These are phyloP conservation scores for Mesocricetus auratus DNA, from an alignment of 2,113 vertebrate species.

Conservation along the genomic window DNA sequence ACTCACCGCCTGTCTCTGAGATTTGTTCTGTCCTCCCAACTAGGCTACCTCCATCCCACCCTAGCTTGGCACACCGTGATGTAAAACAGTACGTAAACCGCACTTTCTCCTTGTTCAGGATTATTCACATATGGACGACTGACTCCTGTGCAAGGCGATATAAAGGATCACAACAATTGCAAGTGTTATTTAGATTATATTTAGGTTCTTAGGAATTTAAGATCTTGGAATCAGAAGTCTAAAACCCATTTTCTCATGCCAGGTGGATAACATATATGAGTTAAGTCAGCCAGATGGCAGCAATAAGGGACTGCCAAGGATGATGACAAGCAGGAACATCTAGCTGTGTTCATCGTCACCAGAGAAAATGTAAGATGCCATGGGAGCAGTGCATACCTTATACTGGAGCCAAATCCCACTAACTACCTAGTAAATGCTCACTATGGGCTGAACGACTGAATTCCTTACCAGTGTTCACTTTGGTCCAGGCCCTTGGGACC, in stretches of 20 bases:
- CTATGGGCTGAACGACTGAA: neutral
- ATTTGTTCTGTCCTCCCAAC: neutral
- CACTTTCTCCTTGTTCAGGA: neutral
- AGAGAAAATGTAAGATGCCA: neutral
- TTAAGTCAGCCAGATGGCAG: neutral
- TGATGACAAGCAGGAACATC: neutral
- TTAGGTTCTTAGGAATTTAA: neutral
- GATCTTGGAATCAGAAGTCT: neutral
- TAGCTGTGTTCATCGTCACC: neutral
- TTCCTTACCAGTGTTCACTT: neutral
- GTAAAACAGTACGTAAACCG: too few species aligned
- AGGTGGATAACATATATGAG: neutral
- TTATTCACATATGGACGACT: neutral
- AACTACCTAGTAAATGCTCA: neutral
- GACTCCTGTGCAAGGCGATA: neutral
- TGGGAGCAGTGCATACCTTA: neutral
- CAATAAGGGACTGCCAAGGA: neutral
- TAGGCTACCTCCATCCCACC: rapidly evolving
- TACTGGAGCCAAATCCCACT: rapidly evolving
- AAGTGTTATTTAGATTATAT: neutral
- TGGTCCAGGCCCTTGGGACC: neutral
- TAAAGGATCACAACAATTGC: neutral
- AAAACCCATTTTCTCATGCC: neutral
- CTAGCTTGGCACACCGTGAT: neutral
- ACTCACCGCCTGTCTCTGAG: neutral